Conservation (phyloP, 1,140 invertebrate species). For the Leptoteleia sp. region DNA sequence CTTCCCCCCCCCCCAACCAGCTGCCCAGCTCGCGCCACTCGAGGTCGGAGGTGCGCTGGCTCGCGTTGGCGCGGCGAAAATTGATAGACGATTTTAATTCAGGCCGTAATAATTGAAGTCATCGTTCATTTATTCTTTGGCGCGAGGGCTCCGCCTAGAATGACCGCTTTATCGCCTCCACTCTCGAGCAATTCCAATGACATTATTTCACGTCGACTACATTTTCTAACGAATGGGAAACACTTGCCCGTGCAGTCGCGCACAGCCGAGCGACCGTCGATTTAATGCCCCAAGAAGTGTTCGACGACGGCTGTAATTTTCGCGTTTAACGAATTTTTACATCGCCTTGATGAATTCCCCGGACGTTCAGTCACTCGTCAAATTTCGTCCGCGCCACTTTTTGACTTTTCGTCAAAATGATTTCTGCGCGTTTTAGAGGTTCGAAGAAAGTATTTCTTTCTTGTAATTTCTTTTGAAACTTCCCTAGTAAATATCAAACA, state of each 20-base stretch:
- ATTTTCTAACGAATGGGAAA: slow-evolving; percentile 56
- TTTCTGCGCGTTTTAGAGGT: no score
- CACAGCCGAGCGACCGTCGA: slow-evolving; percentile 21
- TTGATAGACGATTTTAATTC: slow-evolving; percentile 24
- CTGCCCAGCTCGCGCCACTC: no score
- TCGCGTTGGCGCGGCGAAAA: no score
- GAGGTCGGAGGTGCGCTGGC: no score
- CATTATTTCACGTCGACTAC: slow-evolving; percentile 48
- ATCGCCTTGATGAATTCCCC: slow-evolving; percentile 12
- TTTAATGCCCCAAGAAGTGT: slow-evolving; percentile 53
- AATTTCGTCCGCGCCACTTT: slow-evolving; percentile 7
- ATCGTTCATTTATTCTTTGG: slow-evolving; percentile 19
- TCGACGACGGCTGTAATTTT: slow-evolving; percentile 33
- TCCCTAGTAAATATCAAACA: no score
- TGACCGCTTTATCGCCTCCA: slow-evolving; percentile 53
- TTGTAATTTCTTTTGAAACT: no score
- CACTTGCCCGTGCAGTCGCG: slow-evolving; percentile 12
- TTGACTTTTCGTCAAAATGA: slow-evolving; percentile 3
- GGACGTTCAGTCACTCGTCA: slow-evolving; percentile 4
- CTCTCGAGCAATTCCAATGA: slow-evolving; percentile 34
- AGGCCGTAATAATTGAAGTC: slow-evolving; percentile 18
- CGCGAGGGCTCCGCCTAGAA: slow-evolving; percentile 22
- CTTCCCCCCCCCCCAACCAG: no score
- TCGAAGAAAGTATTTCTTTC: no score
- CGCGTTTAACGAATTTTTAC: slow-evolving; percentile 54